Evolutionary conservation across 1,140 invertebrate genomes (phyloP).

Genomic region (Ceratitis capitata): DNA sequence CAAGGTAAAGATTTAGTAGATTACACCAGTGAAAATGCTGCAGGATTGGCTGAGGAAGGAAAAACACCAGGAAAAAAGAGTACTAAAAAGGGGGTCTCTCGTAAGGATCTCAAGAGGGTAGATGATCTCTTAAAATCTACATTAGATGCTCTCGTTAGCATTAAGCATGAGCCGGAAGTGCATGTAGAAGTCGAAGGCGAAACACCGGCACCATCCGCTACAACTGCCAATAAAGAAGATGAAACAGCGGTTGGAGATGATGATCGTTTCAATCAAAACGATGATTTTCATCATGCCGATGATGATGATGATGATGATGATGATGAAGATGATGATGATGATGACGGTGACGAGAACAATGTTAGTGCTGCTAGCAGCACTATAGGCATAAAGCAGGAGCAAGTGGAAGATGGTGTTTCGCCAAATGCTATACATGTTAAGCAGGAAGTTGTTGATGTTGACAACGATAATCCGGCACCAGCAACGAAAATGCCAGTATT

Average conservation of each 20-base stretch:
- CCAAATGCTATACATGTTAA: constrained; percentile 32
- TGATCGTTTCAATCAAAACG: not conserved
- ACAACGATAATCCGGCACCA: not conserved
- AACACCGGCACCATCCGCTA: not conserved
- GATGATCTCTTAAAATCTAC: constrained; percentile 59
- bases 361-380: not conserved
- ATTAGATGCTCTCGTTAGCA: constrained; percentile 59
- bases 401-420: not conserved
- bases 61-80: constrained; percentile 43
- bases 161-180: constrained; percentile 61
- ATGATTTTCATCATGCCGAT: constrained; percentile 40
- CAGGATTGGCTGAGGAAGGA: not conserved
- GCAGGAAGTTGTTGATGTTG: constrained; percentile 37
- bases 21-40: not conserved
- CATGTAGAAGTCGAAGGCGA: constrained; percentile 51
- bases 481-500: constrained; percentile 47
- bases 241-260: not conserved
- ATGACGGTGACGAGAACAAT: not conserved
- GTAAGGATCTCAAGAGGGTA: constrained; percentile 58
- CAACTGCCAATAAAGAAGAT: not conserved
- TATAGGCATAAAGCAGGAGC: not conserved
- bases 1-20: constrained; percentile 41
- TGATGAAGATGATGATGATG: not conserved
- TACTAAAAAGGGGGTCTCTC: constrained; percentile 54
- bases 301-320: constrained; percentile 32